Conservation (phyloP, 2,113 vertebrate species). For the Puntigrus tetrazona region DNA sequence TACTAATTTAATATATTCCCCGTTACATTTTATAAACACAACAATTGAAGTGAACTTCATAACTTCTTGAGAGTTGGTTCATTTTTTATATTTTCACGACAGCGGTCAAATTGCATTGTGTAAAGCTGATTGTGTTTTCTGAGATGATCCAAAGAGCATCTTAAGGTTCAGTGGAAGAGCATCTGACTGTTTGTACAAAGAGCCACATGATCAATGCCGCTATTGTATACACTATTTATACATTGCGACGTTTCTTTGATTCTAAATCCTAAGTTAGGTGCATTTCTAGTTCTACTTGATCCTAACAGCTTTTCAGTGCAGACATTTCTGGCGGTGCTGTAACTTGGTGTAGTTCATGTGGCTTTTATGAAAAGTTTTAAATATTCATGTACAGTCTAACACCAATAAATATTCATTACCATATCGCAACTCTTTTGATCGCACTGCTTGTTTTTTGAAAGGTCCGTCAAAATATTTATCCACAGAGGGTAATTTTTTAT, state of each 20-base stretch:
- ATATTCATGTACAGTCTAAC: too few species aligned
- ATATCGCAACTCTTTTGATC: too few species aligned
- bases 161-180: neutral
- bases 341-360: neutral
- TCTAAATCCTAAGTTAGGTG: neutral
- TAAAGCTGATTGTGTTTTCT: neutral
- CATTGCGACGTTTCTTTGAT: neutral
- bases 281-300: neutral
- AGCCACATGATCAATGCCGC: neutral
- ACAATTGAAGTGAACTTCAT: neutral
- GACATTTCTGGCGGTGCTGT: neutral
- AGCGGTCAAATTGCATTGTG: neutral
- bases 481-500: neutral
- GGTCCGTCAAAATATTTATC: neutral
- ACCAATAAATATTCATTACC: too few species aligned
- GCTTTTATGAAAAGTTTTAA: too few species aligned
- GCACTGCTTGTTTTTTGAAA: too few species aligned
- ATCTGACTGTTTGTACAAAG: neutral
- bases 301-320: neutral
- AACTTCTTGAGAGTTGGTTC: neutral
- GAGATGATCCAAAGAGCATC: neutral
- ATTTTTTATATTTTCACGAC: neutral
- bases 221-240: neutral
- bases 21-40: neutral
- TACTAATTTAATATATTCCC: neutral